Evolutionary conservation across 2,797 vertebrate species (phyloP), one percentile per base, ranked within the genome.

Genomic region (Tapera naevia): DNA sequence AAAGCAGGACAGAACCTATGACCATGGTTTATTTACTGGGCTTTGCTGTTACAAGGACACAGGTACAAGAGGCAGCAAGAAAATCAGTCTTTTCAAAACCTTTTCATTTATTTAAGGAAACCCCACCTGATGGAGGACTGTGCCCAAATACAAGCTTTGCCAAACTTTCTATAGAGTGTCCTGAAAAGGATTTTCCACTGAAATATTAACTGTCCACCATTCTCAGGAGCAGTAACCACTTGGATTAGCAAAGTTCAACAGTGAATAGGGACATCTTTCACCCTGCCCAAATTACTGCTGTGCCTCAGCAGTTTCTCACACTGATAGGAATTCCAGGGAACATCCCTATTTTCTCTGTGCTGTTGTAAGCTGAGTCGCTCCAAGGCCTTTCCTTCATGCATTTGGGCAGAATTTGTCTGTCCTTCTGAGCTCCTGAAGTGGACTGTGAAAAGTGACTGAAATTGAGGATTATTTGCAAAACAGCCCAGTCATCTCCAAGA

Each of bases 81-180:
- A 83, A 74, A 64, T 4, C 0, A 0, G 5, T 41, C 13, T 78
- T 88, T 89, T 75, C 57, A 39, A 46, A 76, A 86, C 17, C 7
- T 93, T 89, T 95, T 73, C 23, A 62, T 86, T 74, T 67, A 45
- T 79, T 75, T 82, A 86, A 86, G 27, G 51, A 84, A 86, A 53
- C 13, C 25, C 16, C 58, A 9, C 6, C n/a, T 84, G 56, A n/a
- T 25, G 18, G 18, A 81, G 16, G 14, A 58, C 28, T 78, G 19
- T 67, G 37, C 43, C 62, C 50, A 23, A 69, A 61, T 0, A 0
- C 58, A 46, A 65, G 23, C 17, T 81, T 73, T 87, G 84, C 50
- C 37, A 45, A 0, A 4, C n/a, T 81, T 58, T 66, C 65, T 32
- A 24, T 2, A 62, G n/a, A 53, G 8, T 16, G 41, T 12, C 17